phyloP scores from a whole-genome alignment of 2,888 invertebrate genomes.

The Aporophyla lueneburgensis region DNA sequence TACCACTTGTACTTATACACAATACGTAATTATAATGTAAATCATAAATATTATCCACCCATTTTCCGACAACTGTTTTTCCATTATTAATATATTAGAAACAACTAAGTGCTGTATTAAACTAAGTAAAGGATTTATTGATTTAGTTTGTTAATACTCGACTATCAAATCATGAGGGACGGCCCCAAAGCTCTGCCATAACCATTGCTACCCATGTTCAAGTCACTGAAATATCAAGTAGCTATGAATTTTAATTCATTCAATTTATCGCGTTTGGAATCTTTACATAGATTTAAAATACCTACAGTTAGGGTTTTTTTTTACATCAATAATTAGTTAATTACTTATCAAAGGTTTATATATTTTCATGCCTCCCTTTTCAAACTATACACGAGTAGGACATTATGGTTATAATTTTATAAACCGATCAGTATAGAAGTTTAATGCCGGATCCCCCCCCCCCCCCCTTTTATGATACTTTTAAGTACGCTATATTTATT shows the following conservation, averaged over 20 bases:
- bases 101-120: background rate
- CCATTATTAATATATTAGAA: background rate
- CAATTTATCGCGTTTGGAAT: background rate
- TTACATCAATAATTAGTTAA: background rate
- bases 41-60: background rate
- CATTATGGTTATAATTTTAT: background rate
- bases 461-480: slow-evolving; percentile 17
- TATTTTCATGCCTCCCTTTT: background rate
- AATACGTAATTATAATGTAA: background rate
- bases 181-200: background rate
- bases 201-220: background rate
- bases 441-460: background rate
- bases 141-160: background rate
- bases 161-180: background rate
- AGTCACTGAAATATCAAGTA: background rate
- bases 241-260: background rate
- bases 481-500: slow-evolving; percentile 1
- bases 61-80: background rate
- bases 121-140: background rate
- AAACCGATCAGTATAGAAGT: background rate
- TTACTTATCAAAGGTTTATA: background rate
- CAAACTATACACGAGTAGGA: background rate
- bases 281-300: background rate
- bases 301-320: no score
- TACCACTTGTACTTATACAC: background rate